phyloP scores from a whole-genome alignment of 2,888 invertebrate genomes.

The Stenoptilia bipunctidactyla region DNA sequence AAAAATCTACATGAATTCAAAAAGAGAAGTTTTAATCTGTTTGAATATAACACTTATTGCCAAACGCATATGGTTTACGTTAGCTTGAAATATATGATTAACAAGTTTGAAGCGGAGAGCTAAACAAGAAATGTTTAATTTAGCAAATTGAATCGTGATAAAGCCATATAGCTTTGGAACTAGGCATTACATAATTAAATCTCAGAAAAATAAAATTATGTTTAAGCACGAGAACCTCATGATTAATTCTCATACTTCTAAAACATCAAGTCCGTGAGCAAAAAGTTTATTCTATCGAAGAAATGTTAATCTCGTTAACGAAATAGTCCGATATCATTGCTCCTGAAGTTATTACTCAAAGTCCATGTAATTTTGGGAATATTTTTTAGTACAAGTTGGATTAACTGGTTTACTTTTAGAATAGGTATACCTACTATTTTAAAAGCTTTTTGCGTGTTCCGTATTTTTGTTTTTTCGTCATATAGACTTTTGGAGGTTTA shows the following conservation, averaged over 20 bases:
- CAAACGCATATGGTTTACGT: background rate
- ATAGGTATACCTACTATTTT: background rate
- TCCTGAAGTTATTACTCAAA: background rate
- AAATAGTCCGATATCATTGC: too few relatives aligned
- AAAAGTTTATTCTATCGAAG: slow-evolving; percentile 1
- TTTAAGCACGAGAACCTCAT: background rate
- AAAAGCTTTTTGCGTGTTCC: too few relatives aligned
- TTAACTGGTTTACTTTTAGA: background rate
- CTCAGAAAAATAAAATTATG: slow-evolving; percentile 27
- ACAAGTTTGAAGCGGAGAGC: slow-evolving; percentile 16
- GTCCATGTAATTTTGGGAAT: background rate
- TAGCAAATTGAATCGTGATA: slow-evolving; percentile 44
- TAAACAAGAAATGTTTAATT: slow-evolving; percentile 43
- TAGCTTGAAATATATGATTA: background rate
- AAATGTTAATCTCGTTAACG: background rate
- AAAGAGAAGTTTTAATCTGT: too few relatives aligned
- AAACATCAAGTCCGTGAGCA: slow-evolving; percentile 5
- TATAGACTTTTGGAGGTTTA: too few relatives aligned
- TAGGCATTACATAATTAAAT: slow-evolving; percentile 33
- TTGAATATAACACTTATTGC: background rate
- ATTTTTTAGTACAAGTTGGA: background rate
- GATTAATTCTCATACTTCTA: background rate
- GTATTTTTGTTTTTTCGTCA: too few relatives aligned
- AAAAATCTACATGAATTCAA: slow-evolving; percentile 9
- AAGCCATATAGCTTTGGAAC: slow-evolving; percentile 23